Base-by-base conservation (phyloP, 2,888 invertebrate species). In the Drosophila imparisetae region DNA sequence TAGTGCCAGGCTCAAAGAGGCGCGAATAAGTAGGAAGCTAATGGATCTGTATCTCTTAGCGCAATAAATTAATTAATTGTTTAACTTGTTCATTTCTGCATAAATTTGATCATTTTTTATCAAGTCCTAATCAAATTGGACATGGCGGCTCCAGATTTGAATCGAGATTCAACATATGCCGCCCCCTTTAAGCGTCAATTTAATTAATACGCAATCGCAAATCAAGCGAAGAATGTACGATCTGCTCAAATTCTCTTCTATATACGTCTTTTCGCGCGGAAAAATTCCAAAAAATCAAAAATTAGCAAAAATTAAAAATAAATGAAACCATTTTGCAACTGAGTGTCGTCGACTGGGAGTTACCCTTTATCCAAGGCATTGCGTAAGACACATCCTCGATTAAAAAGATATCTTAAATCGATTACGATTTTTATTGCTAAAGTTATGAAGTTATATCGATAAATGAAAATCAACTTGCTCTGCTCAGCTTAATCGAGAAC, bases 61-160 rank as follows among this genome's bases (percentile, higher is more conserved):
- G 40, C 49, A 42, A 85, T 83, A 83, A 83, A 72, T 71, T 79
- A 60, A 86, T 83, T 66, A 83, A 72, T 76, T 75, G 67, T 29
- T 79, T 58, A 65, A 79, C 62, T 67, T 59, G 53, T 50, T 32
- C 18, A 59, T 40, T 50, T 62, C 27, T 32, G 21, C 13, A 30
- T 48, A 32, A 48, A 32, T 27, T 49, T 36, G 21, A 45, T 52
- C 18, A 63, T 66, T 38, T n/a, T 55, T 36, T 13, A 68, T 54
- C 21, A 30, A 40, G 27, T 18, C n/a, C 69, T 64, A 69, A 75
- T 58, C 53, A 61, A 61, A 66, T 75, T 65, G 29, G 66, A 48
- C 66, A 72, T 72, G 75, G 64, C 52, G 78, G 53, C 36, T 66
- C 30, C n/a, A 30, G 24, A 27, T 78, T 68, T 78, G 61, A 50